Conservation (phyloP, 2,113 vertebrate genomes). For the Rhabdornis inornatus region DNA sequence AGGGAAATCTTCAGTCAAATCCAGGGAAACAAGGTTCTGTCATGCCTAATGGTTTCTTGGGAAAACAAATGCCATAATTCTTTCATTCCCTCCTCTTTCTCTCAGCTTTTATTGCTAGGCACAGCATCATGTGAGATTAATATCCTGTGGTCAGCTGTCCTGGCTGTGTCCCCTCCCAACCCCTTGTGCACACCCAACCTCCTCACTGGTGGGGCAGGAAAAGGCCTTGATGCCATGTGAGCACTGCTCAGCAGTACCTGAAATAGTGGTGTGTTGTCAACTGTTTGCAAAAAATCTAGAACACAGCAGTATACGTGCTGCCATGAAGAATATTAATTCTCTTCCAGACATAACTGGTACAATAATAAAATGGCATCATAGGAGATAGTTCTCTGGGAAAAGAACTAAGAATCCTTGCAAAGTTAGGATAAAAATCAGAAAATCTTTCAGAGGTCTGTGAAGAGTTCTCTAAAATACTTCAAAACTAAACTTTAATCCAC, state of each 20-base stretch:
- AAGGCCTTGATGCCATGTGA: background rate
- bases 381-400: background rate
- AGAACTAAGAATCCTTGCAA: background rate
- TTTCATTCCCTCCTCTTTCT: background rate
- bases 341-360: background rate
- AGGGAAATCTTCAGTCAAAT: background rate
- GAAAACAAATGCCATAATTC: background rate
- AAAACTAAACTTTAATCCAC: background rate
- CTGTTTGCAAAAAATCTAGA: background rate
- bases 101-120: background rate
- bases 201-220: fast-evolving
- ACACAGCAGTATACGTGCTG: background rate
- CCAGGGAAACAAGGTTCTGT: background rate
- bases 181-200: background rate
- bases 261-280: background rate
- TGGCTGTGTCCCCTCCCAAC: fast-evolving
- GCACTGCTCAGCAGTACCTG: background rate
- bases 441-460: background rate
- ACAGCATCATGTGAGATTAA: background rate
- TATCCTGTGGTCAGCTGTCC: background rate
- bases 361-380: background rate
- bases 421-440: background rate
- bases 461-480: background rate
- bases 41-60: fast-evolving
- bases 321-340: background rate